phyloP scores from a whole-genome alignment of 2,888 invertebrate genomes.

The Hypsopygia costalis region DNA sequence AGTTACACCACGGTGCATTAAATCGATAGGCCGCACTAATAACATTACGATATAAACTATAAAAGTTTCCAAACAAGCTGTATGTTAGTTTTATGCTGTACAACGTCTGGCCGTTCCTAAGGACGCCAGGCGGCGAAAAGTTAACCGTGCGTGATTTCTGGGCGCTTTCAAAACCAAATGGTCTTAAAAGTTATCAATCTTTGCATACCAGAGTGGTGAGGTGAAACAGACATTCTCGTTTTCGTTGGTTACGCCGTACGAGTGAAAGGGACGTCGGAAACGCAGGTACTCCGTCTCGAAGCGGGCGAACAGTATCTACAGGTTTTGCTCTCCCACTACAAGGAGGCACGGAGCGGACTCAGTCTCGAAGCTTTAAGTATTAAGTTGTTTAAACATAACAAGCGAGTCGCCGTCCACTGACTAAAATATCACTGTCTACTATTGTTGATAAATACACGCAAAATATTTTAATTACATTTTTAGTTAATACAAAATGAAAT shows the following conservation, averaged over 20 bases:
- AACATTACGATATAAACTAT: conserved; percentile 50
- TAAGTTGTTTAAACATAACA: conserved; percentile 60
- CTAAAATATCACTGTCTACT: background rate
- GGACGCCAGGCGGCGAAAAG: conserved; percentile 78
- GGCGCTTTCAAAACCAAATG: conserved; percentile 77
- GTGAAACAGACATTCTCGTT: conserved; percentile 61
- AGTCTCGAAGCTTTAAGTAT: conserved; percentile 70
- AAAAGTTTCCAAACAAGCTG: conserved; percentile 43
- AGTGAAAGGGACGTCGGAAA: conserved; percentile 63
- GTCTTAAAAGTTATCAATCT: conserved; percentile 80
- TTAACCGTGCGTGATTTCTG: conserved; percentile 79
- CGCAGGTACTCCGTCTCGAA: conserved; percentile 71
- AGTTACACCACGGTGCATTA: conserved; percentile 43
- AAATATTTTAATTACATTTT: too few relatives aligned
- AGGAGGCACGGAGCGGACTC: conserved; percentile 72
- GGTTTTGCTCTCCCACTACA: conserved; percentile 80
- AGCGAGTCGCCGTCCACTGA: conserved; percentile 44
- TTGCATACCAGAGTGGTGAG: conserved; percentile 78
- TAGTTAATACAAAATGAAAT: too few relatives aligned
- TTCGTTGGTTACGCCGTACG: conserved; percentile 37
- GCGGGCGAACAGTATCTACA: conserved; percentile 75
- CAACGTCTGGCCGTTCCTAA: conserved; percentile 62
- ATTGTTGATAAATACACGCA: too few relatives aligned
- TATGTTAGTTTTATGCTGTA: conserved; percentile 42
- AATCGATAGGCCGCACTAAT: conserved; percentile 58